A percentile compares a stretch with the other conserved stretches of the same genome.
phyloP scores from a whole-genome alignment of 1,140 invertebrate genomes.

The Drosophila saltans region DNA sequence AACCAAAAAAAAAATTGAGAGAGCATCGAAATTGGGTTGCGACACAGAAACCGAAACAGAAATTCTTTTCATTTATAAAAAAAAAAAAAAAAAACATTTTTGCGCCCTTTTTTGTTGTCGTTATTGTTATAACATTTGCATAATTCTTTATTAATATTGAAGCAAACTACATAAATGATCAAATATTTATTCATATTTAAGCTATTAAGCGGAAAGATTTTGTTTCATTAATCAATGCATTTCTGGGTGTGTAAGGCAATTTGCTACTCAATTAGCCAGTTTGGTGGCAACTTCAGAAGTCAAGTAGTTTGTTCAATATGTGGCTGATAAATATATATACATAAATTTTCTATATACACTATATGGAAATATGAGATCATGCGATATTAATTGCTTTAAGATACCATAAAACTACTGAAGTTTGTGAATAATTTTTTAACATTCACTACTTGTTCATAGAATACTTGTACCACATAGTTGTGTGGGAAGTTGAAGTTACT shows the following conservation, averaged over 20 bases:
- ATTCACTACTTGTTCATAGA: no score
- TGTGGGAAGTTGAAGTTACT: no score
- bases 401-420: neutral
- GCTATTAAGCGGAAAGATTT: slow-evolving; percentile 49
- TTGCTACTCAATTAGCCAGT: slow-evolving; percentile 47
- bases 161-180: neutral
- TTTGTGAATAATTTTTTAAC: neutral
- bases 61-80: slow-evolving; percentile 37
- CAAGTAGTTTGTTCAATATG: neutral
- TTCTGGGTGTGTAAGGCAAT: slow-evolving; percentile 50
- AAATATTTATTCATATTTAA: slow-evolving; percentile 54
- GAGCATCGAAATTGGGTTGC: slow-evolving; percentile 55
- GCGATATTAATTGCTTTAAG: neutral
- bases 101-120: slow-evolving; percentile 7
- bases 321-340: slow-evolving; percentile 14
- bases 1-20: no score
- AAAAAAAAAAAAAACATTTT: neutral
- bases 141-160: slow-evolving; percentile 36
- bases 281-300: slow-evolving; percentile 23
- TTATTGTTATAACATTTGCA: slow-evolving; percentile 55
- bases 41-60: slow-evolving; percentile 51
- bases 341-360: slow-evolving; percentile 2
- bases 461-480: no score
- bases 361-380: slow-evolving; percentile 20
- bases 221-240: slow-evolving; percentile 43